Percentiles rank a stretch among this genome's conserved stretches.
These are phyloP conservation scores for Linnaemya tessellans DNA, from an alignment of 2,888 invertebrate species.

Conservation along the genomic window DNA sequence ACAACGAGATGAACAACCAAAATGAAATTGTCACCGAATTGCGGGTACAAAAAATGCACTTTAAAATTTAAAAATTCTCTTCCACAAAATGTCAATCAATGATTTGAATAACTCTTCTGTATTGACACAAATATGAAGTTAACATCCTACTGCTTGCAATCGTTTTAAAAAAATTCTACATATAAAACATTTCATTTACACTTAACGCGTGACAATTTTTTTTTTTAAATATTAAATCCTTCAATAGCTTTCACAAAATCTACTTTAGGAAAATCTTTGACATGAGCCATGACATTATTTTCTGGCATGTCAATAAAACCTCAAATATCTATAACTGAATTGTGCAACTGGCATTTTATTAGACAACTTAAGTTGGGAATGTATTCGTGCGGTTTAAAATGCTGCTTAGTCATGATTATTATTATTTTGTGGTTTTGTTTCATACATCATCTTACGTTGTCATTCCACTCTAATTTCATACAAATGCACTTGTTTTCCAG, in stretches of 20 bases:
- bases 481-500: background rate
- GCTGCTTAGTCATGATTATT: slow-evolving; percentile 37
- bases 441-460: background rate
- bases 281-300: slow-evolving; percentile 41
- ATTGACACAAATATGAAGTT: no score
- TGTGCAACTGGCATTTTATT: slow-evolving; percentile 28
- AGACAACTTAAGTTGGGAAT: slow-evolving; percentile 6
- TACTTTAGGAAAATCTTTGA: background rate
- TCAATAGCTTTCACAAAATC: background rate
- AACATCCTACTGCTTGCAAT: background rate
- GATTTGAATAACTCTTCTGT: no score
- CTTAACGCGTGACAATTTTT: background rate
- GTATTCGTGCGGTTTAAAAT: background rate
- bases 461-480: background rate
- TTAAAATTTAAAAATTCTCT: no score
- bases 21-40: no score
- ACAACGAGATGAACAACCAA: no score
- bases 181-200: background rate
- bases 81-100: no score
- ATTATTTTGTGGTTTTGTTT: slow-evolving; percentile 39
- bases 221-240: background rate
- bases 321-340: slow-evolving; percentile 24
- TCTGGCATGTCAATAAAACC: slow-evolving; percentile 49
- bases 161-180: background rate
- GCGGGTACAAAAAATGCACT: no score